Percentiles rank a stretch among this genome's conserved stretches.
phyloP scores from a whole-genome alignment of 2,797 vertebrate species.

The Balearica regulorum region DNA sequence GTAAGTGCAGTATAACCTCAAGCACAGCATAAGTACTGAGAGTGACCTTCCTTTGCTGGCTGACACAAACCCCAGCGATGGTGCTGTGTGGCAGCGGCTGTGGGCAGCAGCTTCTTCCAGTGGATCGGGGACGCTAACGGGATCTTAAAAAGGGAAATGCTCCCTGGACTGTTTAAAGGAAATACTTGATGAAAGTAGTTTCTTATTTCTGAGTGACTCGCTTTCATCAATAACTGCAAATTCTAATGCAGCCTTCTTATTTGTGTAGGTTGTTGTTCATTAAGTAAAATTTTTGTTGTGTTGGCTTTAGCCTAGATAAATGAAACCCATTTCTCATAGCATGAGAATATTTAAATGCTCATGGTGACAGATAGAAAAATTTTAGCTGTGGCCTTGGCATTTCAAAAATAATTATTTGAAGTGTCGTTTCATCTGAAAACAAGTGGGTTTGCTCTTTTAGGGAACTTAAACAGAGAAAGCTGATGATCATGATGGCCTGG shows the following conservation, averaged over 20 bases:
- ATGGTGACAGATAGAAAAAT: neutral
- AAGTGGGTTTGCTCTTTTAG: neutral
- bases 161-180: neutral
- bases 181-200: neutral
- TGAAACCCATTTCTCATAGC: neutral
- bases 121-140: fast-evolving
- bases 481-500: neutral
- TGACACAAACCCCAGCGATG: too few species aligned
- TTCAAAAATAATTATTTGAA: neutral
- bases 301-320: neutral
- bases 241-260: neutral
- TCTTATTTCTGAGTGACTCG: neutral
- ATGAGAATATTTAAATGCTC: neutral
- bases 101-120: fast-evolving
- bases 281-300: neutral
- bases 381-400: neutral
- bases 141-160: fast-evolving
- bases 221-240: neutral
- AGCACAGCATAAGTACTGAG: neutral
- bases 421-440: neutral
- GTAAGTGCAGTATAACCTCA: neutral
- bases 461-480: neutral
- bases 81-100: neutral
- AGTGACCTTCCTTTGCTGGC: neutral
- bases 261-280: neutral